Evolutionary conservation across 1,140 invertebrate species (phyloP).

Genomic region (Heliothis subflexa): DNA sequence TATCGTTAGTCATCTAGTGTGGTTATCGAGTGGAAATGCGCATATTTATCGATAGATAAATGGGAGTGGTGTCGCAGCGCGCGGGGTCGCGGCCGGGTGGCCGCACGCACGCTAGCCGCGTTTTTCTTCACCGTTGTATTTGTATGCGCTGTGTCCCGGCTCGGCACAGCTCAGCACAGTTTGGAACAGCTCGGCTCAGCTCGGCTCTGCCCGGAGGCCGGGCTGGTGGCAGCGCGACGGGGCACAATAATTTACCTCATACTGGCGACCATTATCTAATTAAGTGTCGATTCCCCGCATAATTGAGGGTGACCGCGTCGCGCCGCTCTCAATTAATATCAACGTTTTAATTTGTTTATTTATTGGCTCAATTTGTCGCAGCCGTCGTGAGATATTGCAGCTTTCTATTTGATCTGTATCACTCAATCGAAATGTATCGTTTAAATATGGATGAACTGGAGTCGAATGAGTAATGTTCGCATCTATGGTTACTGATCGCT

Average conservation of each 20-base stretch:
- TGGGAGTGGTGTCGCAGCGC: constrained; percentile 30
- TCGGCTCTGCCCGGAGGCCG: too few relatives aligned
- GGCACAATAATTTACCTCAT: constrained; percentile 42
- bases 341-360: constrained; percentile 46
- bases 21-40: constrained; percentile 26
- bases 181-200: too few relatives aligned
- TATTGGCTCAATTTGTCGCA: constrained; percentile 40
- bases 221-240: constrained; percentile 11
- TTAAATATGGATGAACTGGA: constrained; percentile 15
- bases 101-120: constrained; percentile 56
- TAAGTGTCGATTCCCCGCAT: constrained; percentile 24
- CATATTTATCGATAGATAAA: constrained; percentile 12
- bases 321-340: constrained; percentile 41
- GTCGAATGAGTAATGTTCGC: neutral
- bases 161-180: neutral
- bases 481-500: neutral
- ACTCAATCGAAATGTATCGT: constrained; percentile 7
- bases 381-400: neutral
- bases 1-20: constrained; percentile 11
- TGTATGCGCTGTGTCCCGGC: constrained; percentile 35
- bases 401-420: neutral
- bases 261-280: constrained; percentile 42
- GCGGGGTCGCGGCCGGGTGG: constrained; percentile 55
- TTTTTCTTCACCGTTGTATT: constrained; percentile 56
- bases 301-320: constrained; percentile 31